These are phyloP conservation scores for Drosophila tani DNA, from an alignment of 1,140 invertebrate genomes.

Conservation along the genomic window DNA sequence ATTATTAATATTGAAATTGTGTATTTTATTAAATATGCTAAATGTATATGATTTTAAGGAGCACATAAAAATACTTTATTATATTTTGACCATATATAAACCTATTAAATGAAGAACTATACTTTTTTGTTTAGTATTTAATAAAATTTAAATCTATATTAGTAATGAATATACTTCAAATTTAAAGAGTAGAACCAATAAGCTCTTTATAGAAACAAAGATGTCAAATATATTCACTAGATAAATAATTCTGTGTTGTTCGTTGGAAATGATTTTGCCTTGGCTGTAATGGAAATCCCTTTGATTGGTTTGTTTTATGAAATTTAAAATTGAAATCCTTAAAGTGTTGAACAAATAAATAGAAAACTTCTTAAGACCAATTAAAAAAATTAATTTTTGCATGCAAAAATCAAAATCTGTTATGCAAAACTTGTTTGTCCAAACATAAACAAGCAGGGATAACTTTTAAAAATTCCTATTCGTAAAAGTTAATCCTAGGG, in stretches of 20 bases:
- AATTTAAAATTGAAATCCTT: not conserved
- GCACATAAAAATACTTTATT: not conserved
- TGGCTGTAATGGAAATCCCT: not conserved
- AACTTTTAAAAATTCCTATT: not conserved
- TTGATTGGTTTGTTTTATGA: constrained; percentile 8
- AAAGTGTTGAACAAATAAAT: not conserved
- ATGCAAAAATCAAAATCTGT: not conserved
- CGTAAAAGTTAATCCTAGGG: constrained; percentile 8
- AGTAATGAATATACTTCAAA: not conserved
- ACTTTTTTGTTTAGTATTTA: too few relatives aligned
- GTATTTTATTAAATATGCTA: not conserved
- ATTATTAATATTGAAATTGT: too few relatives aligned
- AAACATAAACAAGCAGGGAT: not conserved
- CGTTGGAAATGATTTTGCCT: not conserved
- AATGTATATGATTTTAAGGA: not conserved
- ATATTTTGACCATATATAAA: not conserved
- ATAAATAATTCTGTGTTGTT: constrained; percentile 18
- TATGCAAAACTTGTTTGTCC: not conserved
- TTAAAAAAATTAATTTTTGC: not conserved
- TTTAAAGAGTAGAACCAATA: constrained; percentile 3
- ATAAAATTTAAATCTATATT: too few relatives aligned
- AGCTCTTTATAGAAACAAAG: not conserved
- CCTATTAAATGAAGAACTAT: not conserved
- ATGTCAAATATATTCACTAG: not conserved
- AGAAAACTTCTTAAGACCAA: not conserved